Evolutionary conservation across 2,888 invertebrate species (phyloP).

Genomic region (Drosophila aldrichi): DNA sequence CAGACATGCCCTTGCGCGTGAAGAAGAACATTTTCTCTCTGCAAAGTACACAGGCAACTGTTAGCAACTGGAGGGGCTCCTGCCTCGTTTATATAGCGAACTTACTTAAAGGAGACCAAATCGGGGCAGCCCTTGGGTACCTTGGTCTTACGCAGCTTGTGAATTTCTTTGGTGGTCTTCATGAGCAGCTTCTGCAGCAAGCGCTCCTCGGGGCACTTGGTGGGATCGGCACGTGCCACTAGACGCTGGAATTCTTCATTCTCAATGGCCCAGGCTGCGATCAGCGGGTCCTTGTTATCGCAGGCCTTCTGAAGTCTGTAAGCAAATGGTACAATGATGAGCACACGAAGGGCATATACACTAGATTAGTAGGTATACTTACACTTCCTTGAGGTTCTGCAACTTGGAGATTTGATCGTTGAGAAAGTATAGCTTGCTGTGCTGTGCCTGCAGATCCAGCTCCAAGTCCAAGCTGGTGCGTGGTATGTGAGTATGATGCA

Average conservation of each 20-base stretch:
- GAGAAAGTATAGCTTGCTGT: slow-evolving; percentile 92
- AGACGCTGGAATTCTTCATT: slow-evolving; percentile 94
- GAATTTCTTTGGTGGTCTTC: slow-evolving; percentile 96
- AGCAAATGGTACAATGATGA: slow-evolving; percentile 37
- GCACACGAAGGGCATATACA: neutral
- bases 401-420: slow-evolving; percentile 93
- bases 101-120: slow-evolving; percentile 96
- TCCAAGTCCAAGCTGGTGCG: slow-evolving; percentile 96
- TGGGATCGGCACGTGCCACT: slow-evolving; percentile 85
- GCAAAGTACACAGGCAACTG: slow-evolving; percentile 72
- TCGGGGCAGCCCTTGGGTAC: slow-evolving; percentile 95
- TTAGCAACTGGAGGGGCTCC: neutral
- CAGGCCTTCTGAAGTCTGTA: slow-evolving; percentile 92
- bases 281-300: slow-evolving; percentile 92
- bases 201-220: slow-evolving; percentile 86
- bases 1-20: slow-evolving; percentile 91
- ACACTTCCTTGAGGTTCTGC: slow-evolving; percentile 91
- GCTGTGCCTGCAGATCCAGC: slow-evolving; percentile 96
- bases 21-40: slow-evolving; percentile 99
- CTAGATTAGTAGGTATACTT: slow-evolving; percentile 47
- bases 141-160: slow-evolving; percentile 94
- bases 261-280: slow-evolving; percentile 94
- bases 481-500: slow-evolving; percentile 87
- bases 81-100: slow-evolving; percentile 52
- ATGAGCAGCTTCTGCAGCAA: slow-evolving; percentile 91